Percentiles rank a stretch among this genome's conserved stretches.
These are phyloP conservation scores for Dicaeum eximium DNA, from an alignment of 2,113 vertebrate genomes.

Conservation along the genomic window DNA sequence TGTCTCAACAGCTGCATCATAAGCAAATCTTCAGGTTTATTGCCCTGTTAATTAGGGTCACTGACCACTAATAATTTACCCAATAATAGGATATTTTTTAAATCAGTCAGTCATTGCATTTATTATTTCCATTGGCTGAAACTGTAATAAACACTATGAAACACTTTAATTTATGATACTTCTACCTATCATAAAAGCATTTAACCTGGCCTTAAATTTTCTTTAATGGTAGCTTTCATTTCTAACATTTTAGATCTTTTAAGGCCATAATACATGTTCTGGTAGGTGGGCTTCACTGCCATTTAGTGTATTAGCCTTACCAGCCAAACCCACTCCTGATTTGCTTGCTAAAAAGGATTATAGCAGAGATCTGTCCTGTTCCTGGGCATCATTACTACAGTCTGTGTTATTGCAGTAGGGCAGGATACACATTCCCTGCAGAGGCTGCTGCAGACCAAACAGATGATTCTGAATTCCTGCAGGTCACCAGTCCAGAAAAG, in stretches of 20 bases:
- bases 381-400: not conserved
- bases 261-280: not conserved
- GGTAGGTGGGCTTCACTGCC: not conserved
- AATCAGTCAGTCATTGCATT: constrained; percentile 70
- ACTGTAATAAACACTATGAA: constrained; percentile 70
- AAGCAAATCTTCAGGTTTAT: constrained; percentile 70
- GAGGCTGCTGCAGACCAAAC: not conserved
- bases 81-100: constrained; percentile 67
- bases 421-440: not conserved
- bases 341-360: not conserved
- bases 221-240: constrained; percentile 34
- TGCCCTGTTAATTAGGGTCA: constrained; percentile 76
- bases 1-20: constrained; percentile 59
- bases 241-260: constrained; percentile 31
- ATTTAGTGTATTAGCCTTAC: not conserved
- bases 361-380: not conserved
- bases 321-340: not conserved
- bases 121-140: constrained; percentile 73
- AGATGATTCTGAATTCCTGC: not conserved
- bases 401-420: not conserved
- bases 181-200: constrained; percentile 61
- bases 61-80: constrained; percentile 74
- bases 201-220: constrained; percentile 68
- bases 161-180: constrained; percentile 70
- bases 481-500: not conserved